Evolutionary conservation across 1,140 invertebrate genomes (phyloP), one percentile per base, ranked within the genome.

Genomic region (Parapsyche elsis): DNA sequence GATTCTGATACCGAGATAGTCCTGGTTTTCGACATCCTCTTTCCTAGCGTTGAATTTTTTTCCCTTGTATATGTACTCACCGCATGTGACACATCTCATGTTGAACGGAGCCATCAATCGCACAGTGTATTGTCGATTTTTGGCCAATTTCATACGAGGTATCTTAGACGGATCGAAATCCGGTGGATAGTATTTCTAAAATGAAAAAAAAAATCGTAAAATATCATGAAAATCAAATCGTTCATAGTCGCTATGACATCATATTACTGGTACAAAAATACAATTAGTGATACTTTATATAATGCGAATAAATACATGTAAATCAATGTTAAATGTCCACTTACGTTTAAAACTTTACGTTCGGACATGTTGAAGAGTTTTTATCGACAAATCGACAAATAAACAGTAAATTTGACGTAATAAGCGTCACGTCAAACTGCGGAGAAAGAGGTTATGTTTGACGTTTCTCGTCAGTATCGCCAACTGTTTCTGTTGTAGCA

Each of bases 91-190:
- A 86, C 99, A 99, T 84, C 96, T 88, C 98, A 99, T 99, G 86
- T 99, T 99, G 85, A 98, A 99, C 1, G 98, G 98, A 19, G 98
- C 98, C 98, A 99, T 99, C 79, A 99, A 91, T 84, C 99, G 93
- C 49, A 99, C 99, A 19, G 95, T 96, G 86, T 99, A 99, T 87
- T 99, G 97, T 10, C 89, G 86, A 89, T 99, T 99, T 87, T 95
- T 95, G 26, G 95, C 93, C 85, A 97, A 91, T 93, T 98, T 97
- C 91, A 98, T 95, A 80, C 98, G 95, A 84, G 98, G 98, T 26
- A 99, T 99, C 90, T 99, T 99, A 19, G 96, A 96, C 0, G 99
- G 99, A 94, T 99, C 99, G 88, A 99, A 99, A 92, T 99, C 98
- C 85, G 99, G 98, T 0, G 99, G 99, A 90, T 99, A 99, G 87